These are phyloP conservation scores for Hirtodrosophila confusa DNA, from an alignment of 2,888 invertebrate species.

Conservation along the genomic window DNA sequence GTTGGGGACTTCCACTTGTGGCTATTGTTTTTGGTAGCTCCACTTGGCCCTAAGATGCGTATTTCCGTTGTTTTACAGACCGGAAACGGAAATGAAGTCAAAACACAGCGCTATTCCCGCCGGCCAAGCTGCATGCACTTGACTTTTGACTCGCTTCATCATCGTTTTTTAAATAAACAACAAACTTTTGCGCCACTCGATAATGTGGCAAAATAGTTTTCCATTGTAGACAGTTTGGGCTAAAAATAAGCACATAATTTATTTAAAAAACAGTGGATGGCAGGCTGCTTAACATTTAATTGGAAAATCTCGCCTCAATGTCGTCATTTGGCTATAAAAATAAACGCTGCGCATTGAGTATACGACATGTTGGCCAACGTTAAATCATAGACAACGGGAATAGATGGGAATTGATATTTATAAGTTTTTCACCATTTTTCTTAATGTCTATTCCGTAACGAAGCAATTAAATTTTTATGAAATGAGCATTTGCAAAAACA, in stretches of 20 bases:
- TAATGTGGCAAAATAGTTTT: constrained; percentile 32
- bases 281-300: constrained; percentile 59
- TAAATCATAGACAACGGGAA: constrained; percentile 25
- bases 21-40: constrained; percentile 48
- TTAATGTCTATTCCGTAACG: constrained; percentile 15
- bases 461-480: constrained; percentile 31
- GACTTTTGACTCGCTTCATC: constrained; percentile 34
- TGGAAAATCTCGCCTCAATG: constrained; percentile 73
- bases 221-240: constrained; percentile 15
- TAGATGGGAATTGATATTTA: constrained; percentile 34
- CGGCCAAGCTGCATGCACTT: constrained; percentile 33
- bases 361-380: constrained; percentile 38
- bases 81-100: constrained; percentile 70
- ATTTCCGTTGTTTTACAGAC: constrained; percentile 41
- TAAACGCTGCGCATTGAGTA: constrained; percentile 50
- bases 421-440: constrained; percentile 17
- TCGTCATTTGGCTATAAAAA: constrained; percentile 71
- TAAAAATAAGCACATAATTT: constrained; percentile 55
- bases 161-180: constrained; percentile 31
- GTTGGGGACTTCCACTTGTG: constrained; percentile 38
- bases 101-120: constrained; percentile 11
- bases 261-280: constrained; percentile 27
- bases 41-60: constrained; percentile 10
- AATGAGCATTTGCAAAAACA: constrained; percentile 11
- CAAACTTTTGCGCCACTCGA: constrained; percentile 23